Evolutionary conservation across 2,888 invertebrate genomes (phyloP), one percentile per base, ranked within the genome.

Genomic region (Andrena marginata): DNA sequence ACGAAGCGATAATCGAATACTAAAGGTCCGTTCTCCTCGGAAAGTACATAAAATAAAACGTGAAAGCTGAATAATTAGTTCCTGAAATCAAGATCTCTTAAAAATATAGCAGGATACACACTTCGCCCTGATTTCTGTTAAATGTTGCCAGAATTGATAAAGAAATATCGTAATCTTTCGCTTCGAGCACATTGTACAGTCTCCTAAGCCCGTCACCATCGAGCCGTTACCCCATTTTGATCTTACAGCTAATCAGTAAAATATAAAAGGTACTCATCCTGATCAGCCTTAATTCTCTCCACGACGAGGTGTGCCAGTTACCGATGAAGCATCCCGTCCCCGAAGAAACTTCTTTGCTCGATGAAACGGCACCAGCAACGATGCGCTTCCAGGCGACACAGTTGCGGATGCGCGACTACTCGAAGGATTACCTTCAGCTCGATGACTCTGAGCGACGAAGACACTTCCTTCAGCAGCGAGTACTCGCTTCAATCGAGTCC

Each of bases 181-280:
- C 20, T 80, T 72, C 82, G 82, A 83, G 82, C 82, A 82, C 82
- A 77, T 81, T 54, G 76, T 1, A 6, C 10, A 5, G 33, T 10
- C n/a, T 16, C 6, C 2, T 29, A 60, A 51, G 42, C 2, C 29
- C 8, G 26, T 3, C 13, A 51, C n/a, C 74, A 64, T 60, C 72
- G 35, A 29, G 26, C 20, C 8, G 72, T 75, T 75, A 68, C 78
- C 64, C 67, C 59, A 20, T 73, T 64, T 54, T 10, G 63, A 69
- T 75, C 10, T 84, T 78, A 76, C 54, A 82, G 74, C 63, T 69
- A 75, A 76, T 76, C 77, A 42, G 74, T 80, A 63, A 73, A 68
- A 78, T 85, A 77, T 64, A 80, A 83, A 82, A 86, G 71, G 70
- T 87, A 87, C 86, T 86, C 76, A 88, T 87, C 88, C 76, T 77